Evolutionary conservation across 1,140 invertebrate genomes (phyloP), one percentile per base, ranked within the genome.

Genomic region (Campoletis sonorensis): DNA sequence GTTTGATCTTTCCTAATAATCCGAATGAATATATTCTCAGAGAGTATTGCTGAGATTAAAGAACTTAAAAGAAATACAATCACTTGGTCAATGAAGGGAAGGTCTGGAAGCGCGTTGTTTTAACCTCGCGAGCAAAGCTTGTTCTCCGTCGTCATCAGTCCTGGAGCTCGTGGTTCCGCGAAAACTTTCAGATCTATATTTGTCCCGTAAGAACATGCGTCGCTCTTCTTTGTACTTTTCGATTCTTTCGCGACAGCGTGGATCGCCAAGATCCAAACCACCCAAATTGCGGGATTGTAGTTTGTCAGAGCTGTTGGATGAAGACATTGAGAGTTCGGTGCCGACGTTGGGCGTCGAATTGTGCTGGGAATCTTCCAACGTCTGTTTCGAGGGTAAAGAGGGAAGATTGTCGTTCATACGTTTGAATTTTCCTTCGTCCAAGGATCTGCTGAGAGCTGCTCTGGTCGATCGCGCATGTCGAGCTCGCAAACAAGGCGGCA

Each of bases 161-260:
- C 88, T 91, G 10, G 89, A 87, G 16, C 86, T 72, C 27, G 86
- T 86, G 0, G 85, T 85, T 0, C 94, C 93, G 58, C 95, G 94
- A 81, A 98, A 96, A 26, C 96, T 96, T 86, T 98, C 97, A 0
- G 96, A 96, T 79, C 96, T 95, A 86, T 97, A 97, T 89, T 97
- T 98, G 86, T 98, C 96, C 37, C 97, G 93, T 26, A 98, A 89
- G 86, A 97, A 96, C 76, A 95, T 95, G 77, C 97, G 93, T n/a
- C 97, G 92, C 88, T 98, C 97, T 88, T 98, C 97, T 92, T 98
- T 98, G 87, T 98, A 98, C 87, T 96, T 96, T 89, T 98, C 97
- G 83, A 98, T 98, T 61, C 97, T 90, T 87, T 97, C 96, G 33
- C 96, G 90, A 81, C 96, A 92, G 4, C 89, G 87, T 1, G 93